These are phyloP conservation scores for Neotoxoptera formosana DNA, from an alignment of 1,140 invertebrate genomes.

Conservation along the genomic window DNA sequence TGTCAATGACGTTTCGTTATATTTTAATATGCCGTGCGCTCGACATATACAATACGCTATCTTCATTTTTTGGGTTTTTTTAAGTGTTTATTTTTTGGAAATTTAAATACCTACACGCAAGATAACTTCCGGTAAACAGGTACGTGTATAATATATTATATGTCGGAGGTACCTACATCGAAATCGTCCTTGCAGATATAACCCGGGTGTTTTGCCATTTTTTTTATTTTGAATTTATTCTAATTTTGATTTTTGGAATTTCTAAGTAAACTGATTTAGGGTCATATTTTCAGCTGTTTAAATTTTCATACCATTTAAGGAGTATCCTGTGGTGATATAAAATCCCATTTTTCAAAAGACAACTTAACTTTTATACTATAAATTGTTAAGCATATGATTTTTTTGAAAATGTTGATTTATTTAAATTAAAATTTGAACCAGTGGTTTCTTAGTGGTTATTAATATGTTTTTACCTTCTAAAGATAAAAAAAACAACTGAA, in stretches of 20 bases:
- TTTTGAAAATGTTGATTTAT: no score
- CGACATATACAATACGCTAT: neutral
- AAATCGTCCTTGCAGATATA: neutral
- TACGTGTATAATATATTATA: neutral
- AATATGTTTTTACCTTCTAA: no score
- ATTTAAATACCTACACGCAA: neutral
- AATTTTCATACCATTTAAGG: no score
- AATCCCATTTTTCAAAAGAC: no score
- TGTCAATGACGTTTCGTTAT: constrained; percentile 16
- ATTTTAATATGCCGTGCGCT: neutral
- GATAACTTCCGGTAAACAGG: neutral
- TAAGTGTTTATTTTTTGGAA: neutral
- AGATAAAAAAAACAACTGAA: no score
- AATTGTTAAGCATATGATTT: no score
- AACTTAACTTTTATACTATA: no score
- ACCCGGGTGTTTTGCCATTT: neutral
- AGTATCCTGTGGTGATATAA: no score
- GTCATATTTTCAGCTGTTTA: neutral
- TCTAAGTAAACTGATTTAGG: neutral
- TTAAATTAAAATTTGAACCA: no score
- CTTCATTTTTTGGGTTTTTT: neutral
- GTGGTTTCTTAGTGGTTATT: no score
- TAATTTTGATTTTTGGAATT: neutral
- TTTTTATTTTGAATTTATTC: neutral
- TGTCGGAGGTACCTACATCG: neutral